A percentile compares a stretch with the other conserved stretches of the same genome.
Conservation (phyloP, 2,797 vertebrate species). For the Coccyzus lansbergi region DNA sequence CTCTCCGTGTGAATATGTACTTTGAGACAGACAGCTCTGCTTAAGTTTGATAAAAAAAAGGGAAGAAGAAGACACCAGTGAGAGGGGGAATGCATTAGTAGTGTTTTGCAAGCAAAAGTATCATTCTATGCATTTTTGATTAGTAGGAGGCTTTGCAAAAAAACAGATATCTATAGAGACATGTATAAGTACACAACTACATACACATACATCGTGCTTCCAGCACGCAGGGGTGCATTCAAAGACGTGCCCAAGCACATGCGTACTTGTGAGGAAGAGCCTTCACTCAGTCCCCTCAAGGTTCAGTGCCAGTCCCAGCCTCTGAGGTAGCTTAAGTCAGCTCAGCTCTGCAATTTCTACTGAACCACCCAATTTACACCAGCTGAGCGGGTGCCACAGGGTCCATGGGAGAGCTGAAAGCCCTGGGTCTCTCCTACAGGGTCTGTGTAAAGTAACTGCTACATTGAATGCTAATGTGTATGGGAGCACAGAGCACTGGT, state of each 20-base stretch:
- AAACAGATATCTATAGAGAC: neutral
- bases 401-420: neutral
- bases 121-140: conserved; percentile 20
- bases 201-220: neutral
- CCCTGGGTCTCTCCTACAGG: neutral
- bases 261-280: neutral
- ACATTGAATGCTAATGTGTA: conserved; percentile 24
- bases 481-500: neutral
- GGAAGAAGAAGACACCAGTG: neutral
- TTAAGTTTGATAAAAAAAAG: neutral
- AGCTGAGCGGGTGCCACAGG: neutral
- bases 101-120: conserved; percentile 66
- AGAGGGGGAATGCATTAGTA: neutral
- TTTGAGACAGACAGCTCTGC: conserved; percentile 65
- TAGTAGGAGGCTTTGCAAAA: conserved; percentile 33
- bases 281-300: neutral
- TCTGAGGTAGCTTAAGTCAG: neutral
- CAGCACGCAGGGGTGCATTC: rapidly evolving
- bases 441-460: neutral
- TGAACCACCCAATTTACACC: neutral
- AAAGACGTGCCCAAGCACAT: rapidly evolving
- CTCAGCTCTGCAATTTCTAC: neutral
- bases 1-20: conserved; percentile 61
- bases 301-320: neutral
- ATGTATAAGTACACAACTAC: rapidly evolving